A percentile compares a stretch with the other conserved stretches of the same genome.
These are phyloP conservation scores for Lepeophtheirus nordmannii DNA, from an alignment of 2,888 invertebrate genomes.

Conservation along the genomic window DNA sequence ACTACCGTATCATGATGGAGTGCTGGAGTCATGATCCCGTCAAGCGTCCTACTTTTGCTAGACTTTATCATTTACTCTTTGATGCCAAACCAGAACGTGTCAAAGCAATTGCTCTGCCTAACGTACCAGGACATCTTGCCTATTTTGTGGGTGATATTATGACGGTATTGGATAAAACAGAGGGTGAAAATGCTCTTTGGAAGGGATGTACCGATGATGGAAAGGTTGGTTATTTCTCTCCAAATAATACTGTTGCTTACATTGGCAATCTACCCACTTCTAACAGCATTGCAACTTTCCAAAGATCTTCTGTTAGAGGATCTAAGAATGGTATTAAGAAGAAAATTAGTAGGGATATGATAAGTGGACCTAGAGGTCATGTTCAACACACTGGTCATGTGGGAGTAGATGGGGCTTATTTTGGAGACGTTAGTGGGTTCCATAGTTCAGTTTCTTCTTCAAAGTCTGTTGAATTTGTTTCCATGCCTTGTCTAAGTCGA, in stretches of 20 bases:
- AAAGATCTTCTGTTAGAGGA: neutral
- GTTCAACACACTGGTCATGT: constrained; percentile 91
- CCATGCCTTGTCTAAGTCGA: constrained; percentile 6
- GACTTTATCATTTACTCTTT: constrained; percentile 58
- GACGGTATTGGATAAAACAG: constrained; percentile 68
- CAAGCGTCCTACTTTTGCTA: constrained; percentile 73
- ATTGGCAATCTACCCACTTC: constrained; percentile 50
- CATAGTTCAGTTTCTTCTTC: constrained; percentile 37
- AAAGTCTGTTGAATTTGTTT: neutral
- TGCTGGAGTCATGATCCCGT: constrained; percentile 90
- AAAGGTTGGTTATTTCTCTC: constrained; percentile 82
- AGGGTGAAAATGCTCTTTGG: constrained; percentile 43
- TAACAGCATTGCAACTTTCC: constrained; percentile 30
- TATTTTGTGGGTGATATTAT: constrained; percentile 79
- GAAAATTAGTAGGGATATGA: constrained; percentile 60
- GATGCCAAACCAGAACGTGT: constrained; percentile 80
- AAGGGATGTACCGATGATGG: constrained; percentile 71
- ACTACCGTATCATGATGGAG: constrained; percentile 76
- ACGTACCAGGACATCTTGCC: constrained; percentile 52
- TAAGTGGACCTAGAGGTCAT: constrained; percentile 90
- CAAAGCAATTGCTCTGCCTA: constrained; percentile 49
- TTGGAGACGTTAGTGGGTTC: constrained; percentile 73
- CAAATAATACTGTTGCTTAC: constrained; percentile 71
- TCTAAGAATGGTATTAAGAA: constrained; percentile 9
- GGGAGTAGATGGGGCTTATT: constrained; percentile 88